phyloP scores from a whole-genome alignment of 1,140 invertebrate species.

The Zaprionus vittiger region DNA sequence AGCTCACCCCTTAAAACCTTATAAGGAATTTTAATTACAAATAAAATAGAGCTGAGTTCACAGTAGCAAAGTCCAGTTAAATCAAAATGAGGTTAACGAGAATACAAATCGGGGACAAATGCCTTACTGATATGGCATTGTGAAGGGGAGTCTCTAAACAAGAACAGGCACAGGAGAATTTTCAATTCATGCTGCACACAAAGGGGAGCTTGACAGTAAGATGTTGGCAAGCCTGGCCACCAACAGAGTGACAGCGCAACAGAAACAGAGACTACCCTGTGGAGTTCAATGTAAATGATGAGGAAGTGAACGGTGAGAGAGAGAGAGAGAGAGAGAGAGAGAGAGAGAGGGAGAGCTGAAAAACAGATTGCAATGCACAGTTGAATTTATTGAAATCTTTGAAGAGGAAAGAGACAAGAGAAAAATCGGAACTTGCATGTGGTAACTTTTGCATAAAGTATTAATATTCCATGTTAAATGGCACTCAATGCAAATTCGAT shows the following conservation, averaged over 20 bases:
- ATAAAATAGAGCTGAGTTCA: neutral
- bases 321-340: too few species aligned
- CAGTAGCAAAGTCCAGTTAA: neutral
- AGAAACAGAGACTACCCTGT: neutral
- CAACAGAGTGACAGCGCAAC: neutral
- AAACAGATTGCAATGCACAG: conserved; percentile 3
- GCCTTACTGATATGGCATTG: neutral
- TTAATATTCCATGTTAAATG: conserved; percentile 83
- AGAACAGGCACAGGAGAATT: neutral
- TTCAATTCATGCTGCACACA: neutral
- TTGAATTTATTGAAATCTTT: conserved; percentile 5
- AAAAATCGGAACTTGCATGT: conserved; percentile 29
- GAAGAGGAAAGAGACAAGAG: neutral
- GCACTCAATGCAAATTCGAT: conserved; percentile 82
- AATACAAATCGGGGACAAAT: neutral
- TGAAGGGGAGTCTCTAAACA: neutral
- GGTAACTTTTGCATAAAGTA: conserved; percentile 79
- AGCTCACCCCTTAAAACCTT: too few species aligned
- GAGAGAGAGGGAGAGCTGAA: neutral
- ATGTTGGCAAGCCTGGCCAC: neutral
- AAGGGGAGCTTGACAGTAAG: neutral
- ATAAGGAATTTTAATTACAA: too few species aligned
- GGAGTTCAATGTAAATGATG: neutral
- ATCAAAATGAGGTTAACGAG: neutral
- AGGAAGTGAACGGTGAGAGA: neutral